These are phyloP conservation scores for Miniopterus natalensis DNA, from an alignment of 2,113 vertebrate genomes.

Conservation along the genomic window DNA sequence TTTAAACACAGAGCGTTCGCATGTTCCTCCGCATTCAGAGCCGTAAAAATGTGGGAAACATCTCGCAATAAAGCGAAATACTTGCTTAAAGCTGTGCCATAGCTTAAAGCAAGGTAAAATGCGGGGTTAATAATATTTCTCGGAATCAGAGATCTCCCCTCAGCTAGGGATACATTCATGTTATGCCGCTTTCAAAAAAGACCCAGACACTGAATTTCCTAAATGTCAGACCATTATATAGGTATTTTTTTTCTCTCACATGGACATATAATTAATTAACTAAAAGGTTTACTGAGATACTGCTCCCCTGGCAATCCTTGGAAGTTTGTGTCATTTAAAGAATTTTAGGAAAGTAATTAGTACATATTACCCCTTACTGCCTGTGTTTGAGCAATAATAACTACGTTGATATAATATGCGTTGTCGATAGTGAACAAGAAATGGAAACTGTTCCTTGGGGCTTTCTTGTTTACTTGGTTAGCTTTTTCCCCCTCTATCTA, in stretches of 20 bases:
- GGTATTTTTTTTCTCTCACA: background rate
- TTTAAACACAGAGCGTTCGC: background rate
- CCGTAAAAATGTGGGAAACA: conserved; percentile 34
- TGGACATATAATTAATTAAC: background rate
- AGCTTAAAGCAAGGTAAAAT: conserved; percentile 24
- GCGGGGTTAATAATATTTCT: background rate
- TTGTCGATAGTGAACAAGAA: background rate
- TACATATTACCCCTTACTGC: background rate
- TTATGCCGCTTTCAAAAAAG: background rate
- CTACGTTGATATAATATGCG: background rate
- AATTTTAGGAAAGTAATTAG: background rate
- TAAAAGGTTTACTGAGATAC: background rate
- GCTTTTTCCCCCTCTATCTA: background rate
- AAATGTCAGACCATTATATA: background rate
- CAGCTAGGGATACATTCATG: background rate
- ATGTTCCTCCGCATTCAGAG: conserved; percentile 47
- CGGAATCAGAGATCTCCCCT: conserved; percentile 45
- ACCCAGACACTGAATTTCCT: background rate
- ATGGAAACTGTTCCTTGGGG: background rate
- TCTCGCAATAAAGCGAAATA: conserved; percentile 24
- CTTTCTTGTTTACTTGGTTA: background rate
- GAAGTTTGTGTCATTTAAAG: conserved; percentile 7
- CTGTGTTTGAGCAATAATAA: background rate
- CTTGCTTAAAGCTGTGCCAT: conserved; percentile 24
- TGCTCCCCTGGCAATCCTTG: background rate